phyloP scores from a whole-genome alignment of 2,113 vertebrate species.

The Rana temporaria region DNA sequence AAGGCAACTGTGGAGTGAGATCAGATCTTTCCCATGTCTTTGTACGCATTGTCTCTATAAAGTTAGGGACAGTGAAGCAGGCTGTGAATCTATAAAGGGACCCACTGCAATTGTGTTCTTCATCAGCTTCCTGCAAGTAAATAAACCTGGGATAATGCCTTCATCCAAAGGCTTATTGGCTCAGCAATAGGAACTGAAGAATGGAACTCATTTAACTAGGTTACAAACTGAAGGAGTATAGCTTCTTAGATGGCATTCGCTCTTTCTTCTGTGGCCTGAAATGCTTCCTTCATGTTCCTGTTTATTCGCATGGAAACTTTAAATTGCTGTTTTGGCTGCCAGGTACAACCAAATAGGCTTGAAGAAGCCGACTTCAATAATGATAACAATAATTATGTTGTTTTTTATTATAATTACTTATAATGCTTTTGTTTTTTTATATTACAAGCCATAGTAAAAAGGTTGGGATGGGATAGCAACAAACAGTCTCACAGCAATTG shows the following conservation, averaged over 20 bases:
- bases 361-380: conserved; percentile 34
- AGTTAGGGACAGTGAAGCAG: conserved; percentile 57
- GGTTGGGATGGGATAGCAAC: no score
- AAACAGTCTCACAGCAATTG: no score
- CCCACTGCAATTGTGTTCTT: conserved; percentile 63
- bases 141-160: conserved; percentile 74
- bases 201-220: conserved; percentile 81
- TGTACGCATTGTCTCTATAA: conserved; percentile 48
- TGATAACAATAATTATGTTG: no score
- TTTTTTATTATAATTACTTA: no score
- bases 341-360: conserved; percentile 76
- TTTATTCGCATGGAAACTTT: conserved; percentile 68
- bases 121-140: conserved; percentile 70
- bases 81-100: conserved; percentile 58
- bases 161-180: conserved; percentile 82
- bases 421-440: no score
- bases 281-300: conserved; percentile 69
- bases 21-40: conserved; percentile 69
- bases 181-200: conserved; percentile 80
- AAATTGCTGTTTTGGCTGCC: conserved; percentile 77
- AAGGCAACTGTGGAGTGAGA: conserved; percentile 58
- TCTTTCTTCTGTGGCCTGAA: conserved; percentile 74
- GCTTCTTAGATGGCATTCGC: conserved; percentile 74
- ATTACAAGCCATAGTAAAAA: no score
- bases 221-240: conserved; percentile 71